phyloP scores from a whole-genome alignment of 2,888 invertebrate species.

The Apodemia duryi region DNA sequence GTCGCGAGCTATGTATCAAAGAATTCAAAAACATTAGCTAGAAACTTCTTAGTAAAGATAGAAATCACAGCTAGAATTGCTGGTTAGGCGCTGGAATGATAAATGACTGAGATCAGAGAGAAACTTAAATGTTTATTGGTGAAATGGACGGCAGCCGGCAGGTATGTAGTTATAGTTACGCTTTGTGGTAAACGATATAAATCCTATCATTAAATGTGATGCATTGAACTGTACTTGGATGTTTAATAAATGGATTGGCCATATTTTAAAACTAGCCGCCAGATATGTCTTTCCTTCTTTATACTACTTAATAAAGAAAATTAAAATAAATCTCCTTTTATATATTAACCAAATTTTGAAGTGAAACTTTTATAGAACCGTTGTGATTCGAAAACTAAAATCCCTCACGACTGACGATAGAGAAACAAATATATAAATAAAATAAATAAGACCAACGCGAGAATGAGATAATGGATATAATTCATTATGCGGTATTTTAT shows the following conservation, averaged over 20 bases:
- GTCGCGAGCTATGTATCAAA: neutral
- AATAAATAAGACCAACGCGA: too few species aligned
- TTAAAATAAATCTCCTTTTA: too few species aligned
- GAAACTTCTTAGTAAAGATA: constrained; percentile 11
- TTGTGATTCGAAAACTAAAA: too few species aligned
- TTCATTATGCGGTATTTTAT: too few species aligned
- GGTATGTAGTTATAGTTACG: constrained; percentile 15
- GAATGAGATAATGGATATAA: too few species aligned
- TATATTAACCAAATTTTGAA: too few species aligned
- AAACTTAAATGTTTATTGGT: constrained; percentile 20
- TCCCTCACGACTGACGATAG: too few species aligned
- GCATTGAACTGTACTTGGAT: neutral
- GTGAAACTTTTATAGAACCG: too few species aligned
- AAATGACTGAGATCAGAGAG: constrained; percentile 19
- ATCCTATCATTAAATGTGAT: constrained; percentile 11
- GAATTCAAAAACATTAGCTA: constrained; percentile 2
- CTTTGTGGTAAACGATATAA: constrained; percentile 2
- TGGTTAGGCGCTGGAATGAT: constrained; percentile 16
- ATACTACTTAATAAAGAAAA: too few species aligned
- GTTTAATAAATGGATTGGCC: neutral
- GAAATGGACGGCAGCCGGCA: constrained; percentile 14
- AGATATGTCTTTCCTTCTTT: too few species aligned
- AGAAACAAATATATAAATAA: too few species aligned
- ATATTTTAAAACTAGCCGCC: too few species aligned
- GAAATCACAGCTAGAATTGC: constrained; percentile 15